These are phyloP conservation scores for Danio tinwini DNA, from an alignment of 2,797 vertebrate species.

Conservation along the genomic window DNA sequence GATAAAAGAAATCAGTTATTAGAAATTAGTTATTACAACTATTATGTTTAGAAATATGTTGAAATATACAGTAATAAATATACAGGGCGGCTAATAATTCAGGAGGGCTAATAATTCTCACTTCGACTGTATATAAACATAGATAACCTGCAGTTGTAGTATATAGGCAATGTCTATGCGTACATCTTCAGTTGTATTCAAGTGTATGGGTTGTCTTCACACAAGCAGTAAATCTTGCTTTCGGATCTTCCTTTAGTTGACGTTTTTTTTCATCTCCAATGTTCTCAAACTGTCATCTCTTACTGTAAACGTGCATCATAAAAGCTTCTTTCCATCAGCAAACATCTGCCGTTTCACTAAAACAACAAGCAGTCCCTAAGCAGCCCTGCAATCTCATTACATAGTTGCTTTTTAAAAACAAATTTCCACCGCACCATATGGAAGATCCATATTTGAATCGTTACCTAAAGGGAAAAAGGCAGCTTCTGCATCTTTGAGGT, in stretches of 20 bases:
- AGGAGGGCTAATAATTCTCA: no score
- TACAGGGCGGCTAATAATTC: no score
- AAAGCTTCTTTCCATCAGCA: not conserved
- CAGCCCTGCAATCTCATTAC: slow-evolving; percentile 39
- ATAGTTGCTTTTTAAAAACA: slow-evolving; percentile 28
- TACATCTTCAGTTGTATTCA: no score
- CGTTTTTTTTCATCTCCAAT: slow-evolving; percentile 12
- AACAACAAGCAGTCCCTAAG: slow-evolving; percentile 31
- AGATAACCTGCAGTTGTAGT: no score
- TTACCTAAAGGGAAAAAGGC: slow-evolving; percentile 22
- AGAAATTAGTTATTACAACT: no score
- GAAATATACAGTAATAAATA: no score
- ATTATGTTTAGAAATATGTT: no score
- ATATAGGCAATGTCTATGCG: no score
- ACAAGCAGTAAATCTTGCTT: not conserved
- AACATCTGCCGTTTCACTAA: slow-evolving; percentile 24
- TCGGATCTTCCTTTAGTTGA: slow-evolving; percentile 20
- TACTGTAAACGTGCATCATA: slow-evolving; percentile 27
- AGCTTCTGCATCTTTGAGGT: not conserved
- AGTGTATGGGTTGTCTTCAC: no score
- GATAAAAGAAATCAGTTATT: no score
- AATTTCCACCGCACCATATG: slow-evolving; percentile 8
- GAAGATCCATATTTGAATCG: slow-evolving; percentile 1
- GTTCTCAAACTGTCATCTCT: slow-evolving; percentile 2
- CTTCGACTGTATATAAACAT: no score